Evolutionary conservation across 2,113 vertebrate species (phyloP).

Genomic region (Pituophis catenifer): DNA sequence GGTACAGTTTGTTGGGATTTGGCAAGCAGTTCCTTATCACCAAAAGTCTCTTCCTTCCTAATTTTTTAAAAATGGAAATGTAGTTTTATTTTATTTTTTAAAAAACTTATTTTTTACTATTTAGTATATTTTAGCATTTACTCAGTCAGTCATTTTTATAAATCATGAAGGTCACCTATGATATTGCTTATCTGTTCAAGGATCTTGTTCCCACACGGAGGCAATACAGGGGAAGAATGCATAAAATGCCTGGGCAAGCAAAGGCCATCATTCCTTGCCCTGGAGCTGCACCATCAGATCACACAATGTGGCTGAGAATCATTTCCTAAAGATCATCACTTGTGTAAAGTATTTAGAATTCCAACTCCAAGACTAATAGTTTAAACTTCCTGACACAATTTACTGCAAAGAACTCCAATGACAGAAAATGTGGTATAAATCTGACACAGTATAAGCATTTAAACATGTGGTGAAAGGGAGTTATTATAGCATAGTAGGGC

Average conservation of each 20-base stretch:
- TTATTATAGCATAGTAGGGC: background rate
- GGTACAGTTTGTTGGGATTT: background rate
- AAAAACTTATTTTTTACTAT: background rate
- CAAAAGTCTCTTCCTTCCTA: background rate
- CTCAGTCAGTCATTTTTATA: background rate
- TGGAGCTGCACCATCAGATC: background rate
- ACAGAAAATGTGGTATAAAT: background rate
- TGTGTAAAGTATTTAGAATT: background rate
- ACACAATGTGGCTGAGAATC: background rate
- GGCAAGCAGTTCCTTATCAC: background rate
- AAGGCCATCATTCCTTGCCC: background rate
- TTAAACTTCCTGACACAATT: background rate
- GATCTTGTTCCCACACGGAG: background rate
- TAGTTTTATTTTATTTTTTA: background rate
- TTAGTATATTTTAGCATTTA: background rate
- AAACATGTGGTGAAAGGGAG: background rate
- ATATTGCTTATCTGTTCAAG: background rate
- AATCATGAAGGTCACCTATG: background rate
- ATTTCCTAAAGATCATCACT: background rate
- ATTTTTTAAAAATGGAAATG: background rate
- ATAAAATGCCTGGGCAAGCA: background rate
- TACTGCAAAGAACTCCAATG: background rate
- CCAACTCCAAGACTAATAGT: background rate
- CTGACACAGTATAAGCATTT: background rate
- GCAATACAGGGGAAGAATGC: background rate